Conservation (phyloP, 2,888 invertebrate genomes). For the Taphrorychus bicolor region DNA sequence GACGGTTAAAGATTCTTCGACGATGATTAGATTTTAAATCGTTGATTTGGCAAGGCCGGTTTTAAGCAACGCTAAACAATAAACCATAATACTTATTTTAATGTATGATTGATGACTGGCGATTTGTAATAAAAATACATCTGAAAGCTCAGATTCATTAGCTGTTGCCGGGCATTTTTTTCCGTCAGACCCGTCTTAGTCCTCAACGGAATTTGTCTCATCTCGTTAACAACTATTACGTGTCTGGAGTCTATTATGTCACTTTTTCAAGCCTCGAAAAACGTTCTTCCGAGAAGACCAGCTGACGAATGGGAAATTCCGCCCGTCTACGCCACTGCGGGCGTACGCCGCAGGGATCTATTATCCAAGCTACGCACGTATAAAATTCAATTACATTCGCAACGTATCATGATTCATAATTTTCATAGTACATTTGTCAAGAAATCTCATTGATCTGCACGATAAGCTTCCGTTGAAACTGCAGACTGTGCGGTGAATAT, state of each 20-base stretch:
- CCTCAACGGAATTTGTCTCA: background rate
- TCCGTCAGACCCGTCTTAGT: background rate
- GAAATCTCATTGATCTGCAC: conserved; percentile 6
- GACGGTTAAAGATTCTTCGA: conserved; percentile 32
- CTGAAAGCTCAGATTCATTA: conserved; percentile 9
- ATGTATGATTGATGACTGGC: conserved; percentile 29
- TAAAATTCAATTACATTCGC: conserved; percentile 5
- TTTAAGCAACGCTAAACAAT: conserved; percentile 23
- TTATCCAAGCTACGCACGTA: conserved; percentile 4
- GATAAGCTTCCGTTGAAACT: conserved; percentile 5
- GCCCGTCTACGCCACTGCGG: background rate
- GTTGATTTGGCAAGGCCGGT: conserved; percentile 21
- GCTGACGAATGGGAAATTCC: background rate
- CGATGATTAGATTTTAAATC: conserved; percentile 31
- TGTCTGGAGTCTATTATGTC: background rate
- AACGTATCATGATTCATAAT: conserved; percentile 7
- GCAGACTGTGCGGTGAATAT: background rate
- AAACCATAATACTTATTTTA: conserved; percentile 29
- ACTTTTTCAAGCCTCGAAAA: background rate
- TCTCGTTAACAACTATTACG: background rate
- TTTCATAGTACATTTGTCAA: conserved; percentile 7
- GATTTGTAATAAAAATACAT: too few relatives aligned
- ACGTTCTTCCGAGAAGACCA: background rate
- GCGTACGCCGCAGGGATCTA: background rate
- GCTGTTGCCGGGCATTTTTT: background rate